Evolutionary conservation across 1,140 invertebrate genomes (phyloP).

Genomic region (Lordiphosa collinella): DNA sequence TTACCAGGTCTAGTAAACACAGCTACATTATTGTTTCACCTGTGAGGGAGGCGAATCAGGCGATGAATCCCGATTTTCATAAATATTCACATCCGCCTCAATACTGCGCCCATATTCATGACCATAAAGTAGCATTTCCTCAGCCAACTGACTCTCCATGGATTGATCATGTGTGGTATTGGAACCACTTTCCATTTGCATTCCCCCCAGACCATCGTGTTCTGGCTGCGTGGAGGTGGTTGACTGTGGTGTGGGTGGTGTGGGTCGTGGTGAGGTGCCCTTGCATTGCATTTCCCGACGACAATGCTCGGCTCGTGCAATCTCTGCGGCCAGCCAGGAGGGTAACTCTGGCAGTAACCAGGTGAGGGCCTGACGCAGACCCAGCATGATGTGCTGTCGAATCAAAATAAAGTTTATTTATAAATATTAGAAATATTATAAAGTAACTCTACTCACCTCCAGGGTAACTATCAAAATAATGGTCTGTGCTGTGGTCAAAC

Average conservation of each 20-base stretch:
- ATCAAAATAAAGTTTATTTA: conserved; percentile 1
- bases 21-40: conserved; percentile 21
- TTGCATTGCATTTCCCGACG: conserved; percentile 85
- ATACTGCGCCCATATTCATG: conserved; percentile 59
- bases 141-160: conserved; percentile 71
- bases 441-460: conserved; percentile 82
- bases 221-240: conserved; percentile 76
- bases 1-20: background rate
- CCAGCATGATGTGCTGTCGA: conserved; percentile 91
- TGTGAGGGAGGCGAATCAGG: conserved; percentile 78
- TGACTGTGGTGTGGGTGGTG: conserved; percentile 77
- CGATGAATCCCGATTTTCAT: conserved; percentile 69
- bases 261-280: conserved; percentile 74
- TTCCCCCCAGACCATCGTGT: conserved; percentile 37
- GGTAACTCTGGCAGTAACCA: conserved; percentile 95
- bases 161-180: conserved; percentile 68
- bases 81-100: conserved; percentile 75
- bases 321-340: conserved; percentile 92
- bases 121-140: conserved; percentile 65
- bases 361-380: conserved; percentile 85
- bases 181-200: conserved; percentile 32
- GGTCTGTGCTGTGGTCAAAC: conserved; percentile 90
- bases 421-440: conserved; percentile 7
- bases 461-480: conserved; percentile 92
- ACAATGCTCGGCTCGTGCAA: conserved; percentile 91